A percentile compares a stretch with the other conserved stretches of the same genome.
These are phyloP conservation scores for Sipha flava DNA, from an alignment of 1,140 invertebrate species.

Conservation along the genomic window DNA sequence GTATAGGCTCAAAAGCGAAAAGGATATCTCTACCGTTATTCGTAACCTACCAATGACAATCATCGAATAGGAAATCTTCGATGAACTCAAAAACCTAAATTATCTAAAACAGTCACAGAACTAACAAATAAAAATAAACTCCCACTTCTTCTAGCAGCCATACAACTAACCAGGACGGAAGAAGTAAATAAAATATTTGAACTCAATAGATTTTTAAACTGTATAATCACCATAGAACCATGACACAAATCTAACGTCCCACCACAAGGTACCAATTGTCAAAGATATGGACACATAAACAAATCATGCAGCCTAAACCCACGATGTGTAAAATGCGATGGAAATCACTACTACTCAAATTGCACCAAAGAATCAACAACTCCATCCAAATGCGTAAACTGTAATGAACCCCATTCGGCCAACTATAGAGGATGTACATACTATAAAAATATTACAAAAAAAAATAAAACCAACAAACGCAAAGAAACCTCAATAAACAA, in stretches of 20 bases:
- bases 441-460: neutral
- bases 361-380: neutral
- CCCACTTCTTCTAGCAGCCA: neutral
- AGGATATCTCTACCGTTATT: neutral
- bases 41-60: neutral
- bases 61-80: neutral
- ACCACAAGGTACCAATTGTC: constrained; percentile 7
- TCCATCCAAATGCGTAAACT: neutral
- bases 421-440: neutral
- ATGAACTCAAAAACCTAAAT: neutral
- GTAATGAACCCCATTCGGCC: neutral
- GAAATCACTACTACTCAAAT: neutral
- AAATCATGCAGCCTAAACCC: neutral
- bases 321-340: constrained; percentile 5
- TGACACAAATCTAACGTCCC: neutral
- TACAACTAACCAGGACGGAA: neutral
- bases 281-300: neutral
- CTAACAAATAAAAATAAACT: constrained; percentile 9
- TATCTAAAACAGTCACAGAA: neutral
- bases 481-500: neutral
- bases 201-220: neutral
- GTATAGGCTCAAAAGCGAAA: neutral
- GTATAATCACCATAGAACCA: neutral
- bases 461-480: neutral
- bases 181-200: neutral